These are phyloP conservation scores for Cathartes aura DNA, from an alignment of 2,113 vertebrate genomes.

Conservation along the genomic window DNA sequence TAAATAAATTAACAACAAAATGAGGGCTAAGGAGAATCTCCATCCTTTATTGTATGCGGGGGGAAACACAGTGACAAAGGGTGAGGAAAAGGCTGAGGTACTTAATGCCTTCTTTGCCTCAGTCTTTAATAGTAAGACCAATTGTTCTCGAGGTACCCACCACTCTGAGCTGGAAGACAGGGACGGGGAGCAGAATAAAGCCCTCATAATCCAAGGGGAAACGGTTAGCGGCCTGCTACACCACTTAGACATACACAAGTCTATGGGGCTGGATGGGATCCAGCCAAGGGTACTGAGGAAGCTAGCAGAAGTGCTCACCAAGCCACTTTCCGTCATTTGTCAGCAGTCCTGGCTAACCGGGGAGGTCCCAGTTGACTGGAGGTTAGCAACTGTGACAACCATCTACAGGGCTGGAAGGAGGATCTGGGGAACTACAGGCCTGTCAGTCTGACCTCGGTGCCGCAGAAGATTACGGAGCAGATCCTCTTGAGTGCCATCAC, in stretches of 20 bases:
- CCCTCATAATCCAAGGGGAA: background rate
- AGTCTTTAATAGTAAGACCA: background rate
- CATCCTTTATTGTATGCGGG: background rate
- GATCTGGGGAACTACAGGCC: too few relatives aligned
- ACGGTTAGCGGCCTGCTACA: background rate
- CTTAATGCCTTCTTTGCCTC: background rate
- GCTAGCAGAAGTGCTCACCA: background rate
- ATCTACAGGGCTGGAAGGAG: too few relatives aligned
- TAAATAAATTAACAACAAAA: background rate
- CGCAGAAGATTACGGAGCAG: too few relatives aligned
- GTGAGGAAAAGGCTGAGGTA: background rate
- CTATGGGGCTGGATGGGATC: background rate
- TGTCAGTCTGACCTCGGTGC: too few relatives aligned
- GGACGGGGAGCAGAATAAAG: background rate
- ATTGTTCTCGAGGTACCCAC: too few relatives aligned
- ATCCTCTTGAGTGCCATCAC: too few relatives aligned
- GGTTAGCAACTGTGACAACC: too few relatives aligned
- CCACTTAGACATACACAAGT: background rate
- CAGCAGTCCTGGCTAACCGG: background rate
- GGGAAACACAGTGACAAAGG: background rate
- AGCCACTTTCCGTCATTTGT: background rate
- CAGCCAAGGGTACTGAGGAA: background rate
- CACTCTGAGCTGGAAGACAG: background rate
- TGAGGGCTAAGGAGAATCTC: background rate
- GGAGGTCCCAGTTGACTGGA: background rate